Evolutionary conservation across 2,888 invertebrate species (phyloP).

Genomic region (Sycophila texana): DNA sequence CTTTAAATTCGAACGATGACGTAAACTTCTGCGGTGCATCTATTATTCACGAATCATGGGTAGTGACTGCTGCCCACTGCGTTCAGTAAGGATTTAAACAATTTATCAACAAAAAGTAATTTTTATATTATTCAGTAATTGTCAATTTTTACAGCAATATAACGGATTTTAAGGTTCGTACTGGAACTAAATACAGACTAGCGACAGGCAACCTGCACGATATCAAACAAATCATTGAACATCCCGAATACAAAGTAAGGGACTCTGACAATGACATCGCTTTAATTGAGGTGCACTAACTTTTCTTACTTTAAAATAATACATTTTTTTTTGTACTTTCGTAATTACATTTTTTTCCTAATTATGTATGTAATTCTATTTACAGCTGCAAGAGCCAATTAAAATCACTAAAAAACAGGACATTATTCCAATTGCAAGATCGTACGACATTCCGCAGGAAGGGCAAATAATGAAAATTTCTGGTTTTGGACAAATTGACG

Average conservation of each 20-base stretch:
- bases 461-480: slow-evolving; percentile 25
- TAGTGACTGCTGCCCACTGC: slow-evolving; percentile 47
- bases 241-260: neutral
- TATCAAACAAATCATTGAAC: slow-evolving; percentile 3
- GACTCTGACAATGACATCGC: slow-evolving; percentile 23
- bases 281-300: slow-evolving; percentile 9
- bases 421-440: slow-evolving; percentile 21
- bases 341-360: neutral
- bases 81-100: neutral
- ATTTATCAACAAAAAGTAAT: neutral
- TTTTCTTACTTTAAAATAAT: neutral
- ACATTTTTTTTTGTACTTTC: neutral
- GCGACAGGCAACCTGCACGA: neutral
- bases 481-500: slow-evolving; percentile 42
- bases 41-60: slow-evolving; percentile 43
- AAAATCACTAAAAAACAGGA: slow-evolving; percentile 11
- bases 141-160: neutral
- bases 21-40: slow-evolving; percentile 11
- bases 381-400: slow-evolving; percentile 35
- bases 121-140: neutral
- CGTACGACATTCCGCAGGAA: slow-evolving; percentile 9
- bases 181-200: neutral
- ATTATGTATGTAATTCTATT: neutral
- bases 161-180: neutral
- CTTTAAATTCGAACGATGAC: neutral